phyloP scores from a whole-genome alignment of 2,113 vertebrate genomes.

The Pomatostomus ruficeps region DNA sequence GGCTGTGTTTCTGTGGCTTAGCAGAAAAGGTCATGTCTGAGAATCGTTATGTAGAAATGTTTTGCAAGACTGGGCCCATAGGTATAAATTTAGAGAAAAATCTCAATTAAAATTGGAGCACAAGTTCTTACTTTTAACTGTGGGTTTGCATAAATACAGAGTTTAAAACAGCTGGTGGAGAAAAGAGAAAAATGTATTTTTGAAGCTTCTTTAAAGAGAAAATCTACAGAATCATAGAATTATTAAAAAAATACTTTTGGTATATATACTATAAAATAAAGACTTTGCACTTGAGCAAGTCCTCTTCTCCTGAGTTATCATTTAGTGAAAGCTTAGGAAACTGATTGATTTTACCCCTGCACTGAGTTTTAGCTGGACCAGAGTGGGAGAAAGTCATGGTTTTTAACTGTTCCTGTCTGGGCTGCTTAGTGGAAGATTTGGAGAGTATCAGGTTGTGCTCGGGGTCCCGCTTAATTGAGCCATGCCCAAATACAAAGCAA shows the following conservation, averaged over 20 bases:
- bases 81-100: neutral
- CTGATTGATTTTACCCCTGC: neutral
- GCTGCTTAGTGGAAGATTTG: neutral
- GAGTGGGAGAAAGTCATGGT: neutral
- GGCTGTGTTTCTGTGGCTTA: neutral
- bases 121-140: neutral
- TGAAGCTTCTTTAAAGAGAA: neutral
- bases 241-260: neutral
- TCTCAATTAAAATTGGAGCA: neutral
- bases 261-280: neutral
- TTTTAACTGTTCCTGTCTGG: neutral
- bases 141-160: neutral
- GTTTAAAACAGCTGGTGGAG: neutral
- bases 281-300: neutral
- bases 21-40: conserved; percentile 30
- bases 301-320: neutral
- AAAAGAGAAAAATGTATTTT: neutral
- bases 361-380: neutral
- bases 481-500: neutral
- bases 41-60: neutral
- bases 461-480: neutral
- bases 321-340: neutral
- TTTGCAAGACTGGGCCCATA: conserved; percentile 21
- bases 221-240: neutral
- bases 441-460: neutral